A percentile compares a stretch with the other conserved stretches of the same genome.
Conservation (phyloP, 2,113 vertebrate genomes). For the Salvelinus sp. region DNA sequence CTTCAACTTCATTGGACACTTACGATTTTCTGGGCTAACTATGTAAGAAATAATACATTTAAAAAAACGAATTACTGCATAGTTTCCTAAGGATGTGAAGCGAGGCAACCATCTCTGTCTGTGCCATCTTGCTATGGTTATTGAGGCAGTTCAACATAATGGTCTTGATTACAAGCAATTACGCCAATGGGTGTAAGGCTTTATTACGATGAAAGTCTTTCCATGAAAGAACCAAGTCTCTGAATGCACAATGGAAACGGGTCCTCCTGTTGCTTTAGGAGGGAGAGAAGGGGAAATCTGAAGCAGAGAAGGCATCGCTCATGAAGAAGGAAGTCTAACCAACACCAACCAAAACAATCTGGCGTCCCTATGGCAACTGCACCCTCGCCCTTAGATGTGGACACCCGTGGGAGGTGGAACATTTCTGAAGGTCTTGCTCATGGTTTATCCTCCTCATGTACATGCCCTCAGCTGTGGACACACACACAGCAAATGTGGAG, state of each 20-base stretch:
- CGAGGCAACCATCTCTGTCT: too few relatives aligned
- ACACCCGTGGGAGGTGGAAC: constrained; percentile 28
- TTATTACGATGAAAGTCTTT: constrained; percentile 1
- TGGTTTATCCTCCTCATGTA: not conserved
- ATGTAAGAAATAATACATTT: too few relatives aligned
- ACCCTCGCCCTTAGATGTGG: constrained; percentile 37
- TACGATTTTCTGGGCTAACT: too few relatives aligned
- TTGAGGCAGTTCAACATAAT: not conserved
- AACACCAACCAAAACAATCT: constrained; percentile 14
- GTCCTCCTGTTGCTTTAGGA: not conserved
- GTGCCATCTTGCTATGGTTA: not conserved
- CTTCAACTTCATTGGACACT: too few relatives aligned
- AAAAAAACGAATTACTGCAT: too few relatives aligned
- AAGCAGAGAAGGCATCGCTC: constrained; percentile 8
- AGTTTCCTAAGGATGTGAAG: too few relatives aligned
- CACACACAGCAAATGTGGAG: not conserved
- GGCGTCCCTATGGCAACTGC: constrained; percentile 2
- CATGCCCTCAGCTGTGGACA: not conserved
- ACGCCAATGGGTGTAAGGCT: not conserved
- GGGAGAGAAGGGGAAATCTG: not conserved
- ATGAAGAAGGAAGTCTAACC: constrained; percentile 7
- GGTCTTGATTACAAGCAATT: constrained; percentile 1
- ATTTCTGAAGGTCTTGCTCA: constrained; percentile 28
- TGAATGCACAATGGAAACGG: not conserved
- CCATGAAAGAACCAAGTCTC: not conserved